Percentiles rank a stretch among this genome's conserved stretches.
Evolutionary conservation across 2,888 invertebrate species (phyloP).

Genomic region (Baccha elongata): DNA sequence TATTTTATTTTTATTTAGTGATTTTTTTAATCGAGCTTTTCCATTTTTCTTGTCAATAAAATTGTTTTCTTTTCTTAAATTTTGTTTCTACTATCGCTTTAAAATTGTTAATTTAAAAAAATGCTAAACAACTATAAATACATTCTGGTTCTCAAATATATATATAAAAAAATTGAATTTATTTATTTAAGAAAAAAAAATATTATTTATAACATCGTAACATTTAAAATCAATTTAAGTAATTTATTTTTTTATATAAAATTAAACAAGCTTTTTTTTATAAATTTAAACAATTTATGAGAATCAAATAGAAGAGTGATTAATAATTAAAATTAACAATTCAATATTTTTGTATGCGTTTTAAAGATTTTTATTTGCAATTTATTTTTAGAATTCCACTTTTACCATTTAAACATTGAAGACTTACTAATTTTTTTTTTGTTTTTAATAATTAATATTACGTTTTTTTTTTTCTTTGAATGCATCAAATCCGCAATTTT

Average conservation of each 20-base stretch:
- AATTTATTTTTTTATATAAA: slow-evolving; percentile 9
- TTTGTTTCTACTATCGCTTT: slow-evolving; percentile 45
- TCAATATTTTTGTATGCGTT: slow-evolving; percentile 62
- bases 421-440: slow-evolving; percentile 66
- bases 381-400: slow-evolving; percentile 71
- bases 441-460: slow-evolving; percentile 61
- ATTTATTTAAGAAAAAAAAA: slow-evolving; percentile 27
- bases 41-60: slow-evolving; percentile 35
- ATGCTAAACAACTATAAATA: slow-evolving; percentile 18
- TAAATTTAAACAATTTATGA: slow-evolving; percentile 60
- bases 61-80: slow-evolving; percentile 47
- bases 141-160: slow-evolving; percentile 40
- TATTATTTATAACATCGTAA: slow-evolving; percentile 26
- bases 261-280: background rate
- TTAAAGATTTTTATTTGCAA: slow-evolving; percentile 58
- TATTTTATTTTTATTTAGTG: slow-evolving; percentile 24
- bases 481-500: slow-evolving; percentile 70
- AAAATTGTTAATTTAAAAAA: slow-evolving; percentile 2
- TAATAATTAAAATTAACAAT: slow-evolving; percentile 63
- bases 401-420: slow-evolving; percentile 74
- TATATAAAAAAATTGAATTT: slow-evolving; percentile 35
- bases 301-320: slow-evolving; percentile 58
- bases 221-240: background rate
- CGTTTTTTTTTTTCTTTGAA: slow-evolving; percentile 60
- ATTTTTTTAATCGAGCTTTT: slow-evolving; percentile 42